phyloP scores from a whole-genome alignment of 2,113 vertebrate genomes.

The Barnardius zonarius region DNA sequence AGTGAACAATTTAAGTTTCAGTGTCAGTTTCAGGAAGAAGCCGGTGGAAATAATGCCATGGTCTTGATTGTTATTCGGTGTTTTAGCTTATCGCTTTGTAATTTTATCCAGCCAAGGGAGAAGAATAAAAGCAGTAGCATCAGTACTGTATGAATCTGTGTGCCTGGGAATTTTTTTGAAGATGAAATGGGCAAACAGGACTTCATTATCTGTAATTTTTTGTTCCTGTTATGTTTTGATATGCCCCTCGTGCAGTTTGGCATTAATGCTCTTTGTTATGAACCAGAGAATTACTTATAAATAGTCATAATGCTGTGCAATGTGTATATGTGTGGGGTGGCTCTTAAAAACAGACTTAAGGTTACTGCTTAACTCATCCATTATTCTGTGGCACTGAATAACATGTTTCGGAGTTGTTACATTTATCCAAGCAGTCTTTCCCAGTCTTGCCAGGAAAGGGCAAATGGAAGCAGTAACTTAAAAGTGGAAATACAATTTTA shows the following conservation, averaged over 20 bases:
- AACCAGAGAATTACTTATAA: neutral
- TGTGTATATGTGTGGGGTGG: accelerated
- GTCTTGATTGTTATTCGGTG: neutral
- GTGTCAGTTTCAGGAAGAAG: neutral
- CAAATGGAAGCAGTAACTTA: neutral
- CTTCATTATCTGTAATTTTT: neutral
- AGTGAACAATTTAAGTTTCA: neutral
- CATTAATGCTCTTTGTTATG: neutral
- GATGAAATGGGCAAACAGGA: neutral
- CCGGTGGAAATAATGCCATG: neutral
- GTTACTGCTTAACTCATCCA: neutral
- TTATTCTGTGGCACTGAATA: neutral
- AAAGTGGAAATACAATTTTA: neutral
- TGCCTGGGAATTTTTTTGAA: neutral
- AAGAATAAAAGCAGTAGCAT: neutral
- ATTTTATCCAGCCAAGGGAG: neutral
- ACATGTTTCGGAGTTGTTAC: neutral
- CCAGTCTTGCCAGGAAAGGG: neutral
- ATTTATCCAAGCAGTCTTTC: neutral
- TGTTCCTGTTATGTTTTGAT: neutral
- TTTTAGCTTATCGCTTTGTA: neutral
- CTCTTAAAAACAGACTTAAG: neutral
- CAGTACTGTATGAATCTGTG: neutral
- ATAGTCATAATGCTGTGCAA: neutral
- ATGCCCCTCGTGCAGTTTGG: neutral